Percentiles rank a stretch among this genome's conserved stretches.
phyloP scores from a whole-genome alignment of 2,888 invertebrate species.

The Noctua janthe region DNA sequence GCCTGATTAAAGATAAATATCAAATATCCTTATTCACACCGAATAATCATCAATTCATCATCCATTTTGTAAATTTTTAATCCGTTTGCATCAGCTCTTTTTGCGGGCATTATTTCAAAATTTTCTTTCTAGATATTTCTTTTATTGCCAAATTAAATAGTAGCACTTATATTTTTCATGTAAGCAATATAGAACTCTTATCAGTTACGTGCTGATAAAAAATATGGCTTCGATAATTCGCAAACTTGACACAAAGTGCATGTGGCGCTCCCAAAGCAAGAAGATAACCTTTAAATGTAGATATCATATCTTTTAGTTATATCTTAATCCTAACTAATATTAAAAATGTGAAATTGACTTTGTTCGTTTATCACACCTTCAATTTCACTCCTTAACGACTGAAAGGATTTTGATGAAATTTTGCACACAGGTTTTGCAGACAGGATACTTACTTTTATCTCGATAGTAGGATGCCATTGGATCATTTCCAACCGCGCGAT shows the following conservation, averaged over 20 bases:
- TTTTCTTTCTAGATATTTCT: constrained; percentile 24
- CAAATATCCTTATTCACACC: not conserved
- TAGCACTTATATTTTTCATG: not conserved
- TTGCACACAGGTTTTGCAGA: not conserved
- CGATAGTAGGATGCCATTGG: not conserved
- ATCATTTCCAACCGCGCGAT: not conserved
- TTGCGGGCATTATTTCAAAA: constrained; percentile 11
- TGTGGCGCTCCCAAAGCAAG: not conserved
- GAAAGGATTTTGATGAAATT: not conserved
- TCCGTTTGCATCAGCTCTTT: not conserved
- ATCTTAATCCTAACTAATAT: not conserved
- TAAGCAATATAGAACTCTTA: constrained; percentile 12
- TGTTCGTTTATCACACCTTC: not conserved
- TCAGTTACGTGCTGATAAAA: constrained; percentile 25
- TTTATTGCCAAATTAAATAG: not conserved
- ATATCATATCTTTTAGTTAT: not conserved
- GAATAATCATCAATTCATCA: not conserved
- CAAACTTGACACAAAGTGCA: constrained; percentile 28
- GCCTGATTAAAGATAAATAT: not conserved
- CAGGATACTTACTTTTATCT: not conserved
- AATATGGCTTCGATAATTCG: constrained; percentile 14
- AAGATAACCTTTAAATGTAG: constrained; percentile 6
- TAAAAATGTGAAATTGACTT: not conserved
- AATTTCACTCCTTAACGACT: not conserved
- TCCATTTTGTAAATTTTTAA: not conserved